These are phyloP conservation scores for Seriola quinqueradiata DNA, from an alignment of 2,113 vertebrate species.

Conservation along the genomic window DNA sequence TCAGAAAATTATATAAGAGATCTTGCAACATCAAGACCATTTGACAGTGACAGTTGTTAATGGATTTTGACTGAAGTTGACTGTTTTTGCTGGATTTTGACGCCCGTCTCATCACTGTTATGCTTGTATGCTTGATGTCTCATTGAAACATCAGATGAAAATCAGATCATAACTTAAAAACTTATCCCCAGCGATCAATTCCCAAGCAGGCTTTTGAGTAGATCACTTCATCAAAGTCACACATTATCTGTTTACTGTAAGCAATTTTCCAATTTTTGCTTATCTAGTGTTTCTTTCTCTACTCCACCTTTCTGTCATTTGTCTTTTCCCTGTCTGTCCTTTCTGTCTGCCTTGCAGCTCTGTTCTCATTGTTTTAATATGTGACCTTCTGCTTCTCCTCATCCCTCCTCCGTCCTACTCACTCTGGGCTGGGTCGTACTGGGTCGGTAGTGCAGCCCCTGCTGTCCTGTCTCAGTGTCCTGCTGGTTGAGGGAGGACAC, in stretches of 20 bases:
- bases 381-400: slow-evolving; percentile 9
- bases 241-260: not conserved
- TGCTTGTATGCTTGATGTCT: not conserved
- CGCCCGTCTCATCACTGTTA: not conserved
- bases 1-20: not conserved
- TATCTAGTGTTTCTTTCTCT: not conserved
- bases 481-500: slow-evolving; percentile 97
- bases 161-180: not conserved
- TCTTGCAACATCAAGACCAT: not conserved
- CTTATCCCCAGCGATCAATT: not conserved
- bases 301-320: not conserved
- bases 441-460: slow-evolving; percentile 86
- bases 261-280: not conserved
- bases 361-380: not conserved
- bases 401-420: slow-evolving; percentile 77
- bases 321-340: not conserved
- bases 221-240: slow-evolving; percentile 6
- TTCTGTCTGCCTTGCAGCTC: slow-evolving; percentile 7
- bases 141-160: not conserved
- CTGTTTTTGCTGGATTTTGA: not conserved
- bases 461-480: slow-evolving; percentile 90
- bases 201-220: not conserved
- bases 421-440: slow-evolving; percentile 85
- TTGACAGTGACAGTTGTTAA: not conserved
- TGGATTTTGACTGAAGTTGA: not conserved